Conservation (phyloP, 2,797 vertebrate genomes). For the Moxostoma hubbsi region DNA sequence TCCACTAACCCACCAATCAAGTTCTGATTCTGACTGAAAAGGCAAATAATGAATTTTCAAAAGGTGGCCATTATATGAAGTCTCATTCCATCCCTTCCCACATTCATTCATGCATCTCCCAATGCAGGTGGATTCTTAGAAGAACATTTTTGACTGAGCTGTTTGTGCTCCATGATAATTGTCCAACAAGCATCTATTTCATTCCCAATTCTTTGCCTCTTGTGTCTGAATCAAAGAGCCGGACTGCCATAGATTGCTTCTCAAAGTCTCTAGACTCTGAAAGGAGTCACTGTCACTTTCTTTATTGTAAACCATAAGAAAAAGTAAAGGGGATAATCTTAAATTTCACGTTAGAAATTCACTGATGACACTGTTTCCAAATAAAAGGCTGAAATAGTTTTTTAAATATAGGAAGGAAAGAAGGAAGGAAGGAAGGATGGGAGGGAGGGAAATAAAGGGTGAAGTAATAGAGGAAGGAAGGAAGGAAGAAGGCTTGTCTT, state of each 20-base stretch:
- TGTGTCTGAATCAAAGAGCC: constrained; percentile 71
- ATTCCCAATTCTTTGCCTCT: constrained; percentile 63
- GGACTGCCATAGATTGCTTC: constrained; percentile 44
- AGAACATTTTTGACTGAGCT: constrained; percentile 68
- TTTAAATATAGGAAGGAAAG: no score
- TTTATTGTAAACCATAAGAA: no score
- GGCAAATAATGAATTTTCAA: constrained; percentile 61
- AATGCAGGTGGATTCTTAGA: constrained; percentile 62
- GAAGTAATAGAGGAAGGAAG: background rate
- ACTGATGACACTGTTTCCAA: no score
- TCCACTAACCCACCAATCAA: constrained; percentile 54
- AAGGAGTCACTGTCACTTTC: no score
- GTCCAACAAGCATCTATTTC: constrained; percentile 67
- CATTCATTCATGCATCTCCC: constrained; percentile 47
- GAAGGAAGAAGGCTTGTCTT: no score
- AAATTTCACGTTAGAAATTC: no score
- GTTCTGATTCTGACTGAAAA: constrained; percentile 51
- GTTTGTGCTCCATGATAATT: constrained; percentile 54
- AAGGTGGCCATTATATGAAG: constrained; percentile 54
- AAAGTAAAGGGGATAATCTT: no score
- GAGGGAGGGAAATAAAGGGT: no score
- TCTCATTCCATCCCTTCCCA: constrained; percentile 50
- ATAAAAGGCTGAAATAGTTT: no score
- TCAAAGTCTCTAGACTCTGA: background rate
- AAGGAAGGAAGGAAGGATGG: no score